A percentile compares a stretch with the other conserved stretches of the same genome.
Evolutionary conservation across 2,113 vertebrate species (phyloP).

Genomic region (Montifringilla adamsi): DNA sequence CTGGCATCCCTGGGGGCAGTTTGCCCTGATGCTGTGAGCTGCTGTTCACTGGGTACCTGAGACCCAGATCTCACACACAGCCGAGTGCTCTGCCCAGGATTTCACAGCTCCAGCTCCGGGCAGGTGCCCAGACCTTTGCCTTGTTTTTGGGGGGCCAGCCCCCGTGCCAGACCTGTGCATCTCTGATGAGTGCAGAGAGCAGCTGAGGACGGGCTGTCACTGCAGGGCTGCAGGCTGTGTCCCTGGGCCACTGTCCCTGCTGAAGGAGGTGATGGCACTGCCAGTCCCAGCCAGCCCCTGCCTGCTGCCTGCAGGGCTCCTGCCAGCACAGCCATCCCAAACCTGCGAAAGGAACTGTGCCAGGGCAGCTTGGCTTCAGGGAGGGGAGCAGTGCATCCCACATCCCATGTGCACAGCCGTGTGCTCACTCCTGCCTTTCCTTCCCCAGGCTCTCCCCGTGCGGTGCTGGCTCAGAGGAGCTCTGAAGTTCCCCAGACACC

Average conservation of each 20-base stretch:
- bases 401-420: background rate
- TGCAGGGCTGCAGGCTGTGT: background rate
- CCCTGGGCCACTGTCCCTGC: no score
- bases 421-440: background rate
- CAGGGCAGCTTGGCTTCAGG: background rate
- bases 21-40: background rate
- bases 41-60: background rate
- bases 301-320: no score
- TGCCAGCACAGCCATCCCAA: no score
- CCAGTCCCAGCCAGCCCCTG: no score
- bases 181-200: background rate
- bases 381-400: constrained; percentile 57
- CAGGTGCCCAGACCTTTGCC: background rate
- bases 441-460: background rate
- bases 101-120: background rate
- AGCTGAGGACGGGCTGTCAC: background rate
- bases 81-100: background rate
- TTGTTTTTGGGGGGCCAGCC: background rate
- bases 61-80: background rate
- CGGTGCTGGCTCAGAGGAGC: background rate
- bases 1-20: background rate
- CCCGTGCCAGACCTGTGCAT: background rate
- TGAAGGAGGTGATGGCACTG: no score
- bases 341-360: no score
- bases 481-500: background rate